These are phyloP conservation scores for Oryzias celebensis DNA, from an alignment of 2,113 vertebrate genomes.

Conservation along the genomic window DNA sequence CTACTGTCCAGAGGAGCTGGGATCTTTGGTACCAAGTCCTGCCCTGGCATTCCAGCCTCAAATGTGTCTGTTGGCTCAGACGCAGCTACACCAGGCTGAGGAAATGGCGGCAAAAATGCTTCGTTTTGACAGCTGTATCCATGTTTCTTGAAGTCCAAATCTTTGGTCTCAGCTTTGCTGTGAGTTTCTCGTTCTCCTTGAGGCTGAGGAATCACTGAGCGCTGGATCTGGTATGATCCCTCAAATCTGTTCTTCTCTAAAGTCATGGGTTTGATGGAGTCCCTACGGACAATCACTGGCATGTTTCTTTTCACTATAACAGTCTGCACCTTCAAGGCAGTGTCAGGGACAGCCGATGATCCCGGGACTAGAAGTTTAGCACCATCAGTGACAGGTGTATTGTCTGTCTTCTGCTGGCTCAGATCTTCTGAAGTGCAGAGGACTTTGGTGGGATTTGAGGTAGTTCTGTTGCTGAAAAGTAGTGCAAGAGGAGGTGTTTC, in stretches of 20 bases:
- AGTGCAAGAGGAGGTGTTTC: constrained; percentile 33
- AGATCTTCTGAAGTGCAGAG: constrained; percentile 43
- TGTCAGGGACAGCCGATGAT: constrained; percentile 26
- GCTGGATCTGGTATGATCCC: constrained; percentile 34
- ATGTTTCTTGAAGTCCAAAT: constrained; percentile 34
- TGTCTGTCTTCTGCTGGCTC: constrained; percentile 41
- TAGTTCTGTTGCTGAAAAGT: constrained; percentile 62
- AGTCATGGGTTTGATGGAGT: constrained; percentile 47
- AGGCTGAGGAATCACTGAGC: constrained; percentile 13
- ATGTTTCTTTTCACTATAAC: constrained; percentile 42
- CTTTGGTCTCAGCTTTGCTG: constrained; percentile 69
- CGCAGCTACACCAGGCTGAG: constrained; percentile 15
- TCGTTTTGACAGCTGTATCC: constrained; percentile 22
- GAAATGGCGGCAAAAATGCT: constrained; percentile 8
- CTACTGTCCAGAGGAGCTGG: constrained; percentile 51
- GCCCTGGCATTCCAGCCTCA: constrained; percentile 9
- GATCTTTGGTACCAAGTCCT: constrained; percentile 61
- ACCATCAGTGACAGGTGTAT: constrained; percentile 49
- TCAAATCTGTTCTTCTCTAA: constrained; percentile 17
- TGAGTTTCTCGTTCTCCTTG: constrained; percentile 30
- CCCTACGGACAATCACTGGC: constrained; percentile 47
- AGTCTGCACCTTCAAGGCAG: constrained; percentile 25
- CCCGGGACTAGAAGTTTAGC: constrained; percentile 44
- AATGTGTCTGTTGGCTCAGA: constrained; percentile 22
- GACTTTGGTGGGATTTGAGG: constrained; percentile 70